Base-by-base conservation (phyloP, 1,140 invertebrate species). In the Choristoneura fumiferana region DNA sequence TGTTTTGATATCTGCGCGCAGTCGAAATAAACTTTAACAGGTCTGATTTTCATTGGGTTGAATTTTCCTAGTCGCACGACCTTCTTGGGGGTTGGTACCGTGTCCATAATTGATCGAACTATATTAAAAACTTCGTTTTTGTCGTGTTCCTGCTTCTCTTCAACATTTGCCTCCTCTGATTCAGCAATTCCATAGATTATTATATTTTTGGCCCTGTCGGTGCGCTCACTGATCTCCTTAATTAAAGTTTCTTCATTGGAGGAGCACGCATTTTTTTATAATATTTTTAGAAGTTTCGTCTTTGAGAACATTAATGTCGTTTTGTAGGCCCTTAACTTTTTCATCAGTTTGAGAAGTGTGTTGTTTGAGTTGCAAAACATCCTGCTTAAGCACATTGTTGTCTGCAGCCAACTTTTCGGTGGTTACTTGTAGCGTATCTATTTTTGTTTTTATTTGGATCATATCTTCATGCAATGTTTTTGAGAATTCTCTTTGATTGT, bases 191-290 rank as follows among this genome's bases (percentile, higher is more conserved):
- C 55, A 9, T 1, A 10, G 12, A 57, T 45, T 6, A 57, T 29
- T 57, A 57, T 45, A 36, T 57, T 57, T 57, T 57, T 57, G 10
- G 15, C 39, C 18, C 55, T 22, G 12, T 39, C 14, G 0, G 18
- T 8, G 0, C 54, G 14, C 3, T 57, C 54, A 29, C n/a, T 2
- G 0, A 57, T 22, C 40, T 57, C 54, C 1, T 18, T 6, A n/a
- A 39, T 57, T 10, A 57, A 22, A 9, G 18, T 15, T 39, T 57
- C 54, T 4, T n/a, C n/a, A n/a, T n/a, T n/a, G n/a, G n/a, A n/a
- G n/a, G n/a, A n/a, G n/a, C n/a, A n/a, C n/a, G n/a, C n/a, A n/a
- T n/a, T n/a, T n/a, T n/a, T n/a, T n/a, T n/a, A n/a, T n/a, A n/a
- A n/a, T n/a, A n/a, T n/a, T n/a, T n/a, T n/a, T n/a, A n/a, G n/a